These are phyloP conservation scores for Xiphophorus maculatus DNA, from an alignment of 2,113 vertebrate species.

Conservation along the genomic window DNA sequence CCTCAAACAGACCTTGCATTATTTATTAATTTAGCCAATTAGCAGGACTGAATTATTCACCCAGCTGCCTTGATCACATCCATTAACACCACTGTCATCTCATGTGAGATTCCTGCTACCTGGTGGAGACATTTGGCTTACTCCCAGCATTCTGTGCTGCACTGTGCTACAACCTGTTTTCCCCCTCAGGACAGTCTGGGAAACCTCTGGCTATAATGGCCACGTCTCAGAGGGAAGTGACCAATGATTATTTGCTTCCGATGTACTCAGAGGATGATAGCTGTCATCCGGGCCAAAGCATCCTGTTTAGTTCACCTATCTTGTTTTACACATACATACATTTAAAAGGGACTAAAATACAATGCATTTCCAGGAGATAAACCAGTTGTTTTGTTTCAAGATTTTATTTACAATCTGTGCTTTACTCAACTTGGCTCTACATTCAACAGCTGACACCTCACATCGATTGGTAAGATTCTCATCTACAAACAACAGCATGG, in stretches of 20 bases:
- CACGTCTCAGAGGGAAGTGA: not conserved
- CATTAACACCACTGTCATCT: slow-evolving; percentile 58
- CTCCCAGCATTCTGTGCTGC: not conserved
- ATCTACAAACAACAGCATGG: no score
- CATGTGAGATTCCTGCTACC: not conserved
- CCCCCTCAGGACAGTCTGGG: not conserved
- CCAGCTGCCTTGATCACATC: slow-evolving; percentile 80
- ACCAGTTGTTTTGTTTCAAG: not conserved
- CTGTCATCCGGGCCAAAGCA: not conserved
- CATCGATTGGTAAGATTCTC: not conserved
- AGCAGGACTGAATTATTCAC: slow-evolving; percentile 79
- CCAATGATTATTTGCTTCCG: not conserved
- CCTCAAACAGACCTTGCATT: slow-evolving; percentile 61
- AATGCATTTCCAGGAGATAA: not conserved
- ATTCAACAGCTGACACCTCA: not conserved
- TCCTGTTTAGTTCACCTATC: not conserved
- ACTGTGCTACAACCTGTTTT: not conserved
- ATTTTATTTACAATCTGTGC: not conserved
- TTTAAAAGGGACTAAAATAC: not conserved
- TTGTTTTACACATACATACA: not conserved
- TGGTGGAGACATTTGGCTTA: not conserved
- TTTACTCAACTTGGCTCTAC: not conserved
- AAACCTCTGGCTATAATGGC: not conserved
- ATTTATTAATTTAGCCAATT: slow-evolving; percentile 89
- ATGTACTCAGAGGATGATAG: not conserved